phyloP scores from a whole-genome alignment of 2,113 vertebrate species.

The Gadus macrocephalus region DNA sequence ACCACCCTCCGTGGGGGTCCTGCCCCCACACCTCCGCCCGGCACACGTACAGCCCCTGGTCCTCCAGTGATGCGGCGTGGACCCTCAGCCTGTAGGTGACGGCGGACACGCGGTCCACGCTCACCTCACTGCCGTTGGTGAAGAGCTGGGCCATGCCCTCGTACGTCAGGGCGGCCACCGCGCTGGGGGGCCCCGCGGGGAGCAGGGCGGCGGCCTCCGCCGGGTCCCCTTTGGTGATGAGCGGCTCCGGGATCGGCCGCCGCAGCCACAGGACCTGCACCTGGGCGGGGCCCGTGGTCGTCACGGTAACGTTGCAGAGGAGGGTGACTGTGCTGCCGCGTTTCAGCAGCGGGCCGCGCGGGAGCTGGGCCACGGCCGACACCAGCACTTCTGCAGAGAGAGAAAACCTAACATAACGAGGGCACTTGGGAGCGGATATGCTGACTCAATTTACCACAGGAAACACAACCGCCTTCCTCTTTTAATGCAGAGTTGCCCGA shows the following conservation, averaged over 20 bases:
- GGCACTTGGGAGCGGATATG: no score
- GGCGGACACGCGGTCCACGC: conserved; percentile 74
- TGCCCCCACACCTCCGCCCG: conserved; percentile 78
- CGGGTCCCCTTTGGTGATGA: background rate
- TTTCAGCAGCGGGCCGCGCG: conserved; percentile 70
- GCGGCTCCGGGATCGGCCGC: conserved; percentile 40
- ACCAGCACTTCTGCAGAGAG: conserved; percentile 71
- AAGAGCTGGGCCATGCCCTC: conserved; percentile 65
- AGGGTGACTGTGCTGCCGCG: conserved; percentile 77
- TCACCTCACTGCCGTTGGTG: conserved; percentile 67
- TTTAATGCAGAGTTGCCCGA: no score
- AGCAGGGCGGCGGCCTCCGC: background rate
- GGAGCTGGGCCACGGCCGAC: conserved; percentile 61
- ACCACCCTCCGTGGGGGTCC: conserved; percentile 79
- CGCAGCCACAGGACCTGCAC: conserved; percentile 79
- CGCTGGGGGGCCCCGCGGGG: conserved; percentile 21
- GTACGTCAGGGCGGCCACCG: conserved; percentile 67
- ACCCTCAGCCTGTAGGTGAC: conserved; percentile 78
- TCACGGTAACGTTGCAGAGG: conserved; percentile 79
- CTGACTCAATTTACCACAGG: no score
- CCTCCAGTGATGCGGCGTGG: conserved; percentile 66
- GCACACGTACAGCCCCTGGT: conserved; percentile 81
- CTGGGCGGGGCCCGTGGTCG: conserved; percentile 63
- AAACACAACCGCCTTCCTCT: no score
- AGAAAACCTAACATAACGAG: background rate